These are phyloP conservation scores for Scolanthus callimorphus DNA, from an alignment of 92 coral and sea anemone species.

Conservation along the genomic window DNA sequence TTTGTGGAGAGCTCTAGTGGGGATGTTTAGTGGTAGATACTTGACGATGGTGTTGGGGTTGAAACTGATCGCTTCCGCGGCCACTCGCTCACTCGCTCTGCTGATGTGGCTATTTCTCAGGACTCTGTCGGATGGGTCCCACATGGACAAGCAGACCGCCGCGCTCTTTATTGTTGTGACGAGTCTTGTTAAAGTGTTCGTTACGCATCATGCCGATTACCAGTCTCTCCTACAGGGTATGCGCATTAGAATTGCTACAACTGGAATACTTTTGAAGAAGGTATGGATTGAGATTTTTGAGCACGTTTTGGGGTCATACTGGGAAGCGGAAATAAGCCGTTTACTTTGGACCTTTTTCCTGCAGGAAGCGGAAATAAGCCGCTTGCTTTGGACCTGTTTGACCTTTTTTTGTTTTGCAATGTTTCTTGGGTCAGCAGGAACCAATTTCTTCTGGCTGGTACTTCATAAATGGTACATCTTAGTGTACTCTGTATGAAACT, in stretches of 20 bases:
- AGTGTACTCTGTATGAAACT: too few relatives aligned
- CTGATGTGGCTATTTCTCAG: conserved; percentile 11
- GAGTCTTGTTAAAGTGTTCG: not conserved
- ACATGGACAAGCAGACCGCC: conserved; percentile 5
- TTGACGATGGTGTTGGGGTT: not conserved
- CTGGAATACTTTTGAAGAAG: conserved; percentile 7
- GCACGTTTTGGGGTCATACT: too few relatives aligned
- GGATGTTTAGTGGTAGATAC: conserved; percentile 1
- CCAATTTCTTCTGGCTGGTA: too few relatives aligned
- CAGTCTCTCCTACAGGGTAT: conserved; percentile 5
- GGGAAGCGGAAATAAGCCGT: too few relatives aligned
- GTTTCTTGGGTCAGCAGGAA: too few relatives aligned
- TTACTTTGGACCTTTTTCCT: too few relatives aligned
- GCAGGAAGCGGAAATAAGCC: too few relatives aligned
- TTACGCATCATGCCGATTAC: conserved; percentile 3
- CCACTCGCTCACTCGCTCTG: not conserved
- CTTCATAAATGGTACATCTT: too few relatives aligned
- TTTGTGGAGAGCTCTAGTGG: conserved; percentile 15
- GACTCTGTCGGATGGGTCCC: conserved; percentile 1
- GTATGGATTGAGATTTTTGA: too few relatives aligned
- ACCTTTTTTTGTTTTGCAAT: too few relatives aligned
- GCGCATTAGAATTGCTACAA: conserved; percentile 11
- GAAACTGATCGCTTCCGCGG: not conserved
- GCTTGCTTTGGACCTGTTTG: too few relatives aligned
- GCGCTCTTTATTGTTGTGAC: conserved; percentile 4